phyloP scores from a whole-genome alignment of 2,797 vertebrate genomes.

The Pampus argenteus region DNA sequence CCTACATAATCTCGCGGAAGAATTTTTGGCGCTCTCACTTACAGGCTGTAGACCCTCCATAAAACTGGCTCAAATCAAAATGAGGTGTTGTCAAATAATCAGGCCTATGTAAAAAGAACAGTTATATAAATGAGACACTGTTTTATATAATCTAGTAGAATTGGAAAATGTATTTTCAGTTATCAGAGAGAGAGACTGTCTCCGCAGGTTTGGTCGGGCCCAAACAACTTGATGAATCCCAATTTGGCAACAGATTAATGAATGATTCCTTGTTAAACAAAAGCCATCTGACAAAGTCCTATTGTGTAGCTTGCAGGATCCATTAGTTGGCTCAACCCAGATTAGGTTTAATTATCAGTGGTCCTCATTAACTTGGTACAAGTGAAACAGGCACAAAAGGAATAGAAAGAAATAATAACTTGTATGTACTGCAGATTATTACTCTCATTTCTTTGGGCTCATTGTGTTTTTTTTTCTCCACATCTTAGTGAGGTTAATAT shows the following conservation, averaged over 20 bases:
- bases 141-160: constrained; percentile 18
- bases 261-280: constrained; percentile 56
- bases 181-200: constrained; percentile 13
- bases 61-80: constrained; percentile 16
- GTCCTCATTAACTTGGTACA: constrained; percentile 44
- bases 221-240: constrained; percentile 49
- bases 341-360: constrained; percentile 22
- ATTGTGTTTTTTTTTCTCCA: neutral
- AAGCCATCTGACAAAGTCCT: constrained; percentile 44
- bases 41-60: no score
- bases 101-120: neutral
- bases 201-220: constrained; percentile 27
- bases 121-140: neutral
- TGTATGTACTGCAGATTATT: neutral
- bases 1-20: constrained; percentile 3
- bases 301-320: constrained; percentile 36
- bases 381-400: constrained; percentile 46
- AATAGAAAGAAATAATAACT: constrained; percentile 11
- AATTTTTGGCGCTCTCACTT: constrained; percentile 2
- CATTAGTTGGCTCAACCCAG: constrained; percentile 33
- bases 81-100: neutral
- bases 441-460: neutral
- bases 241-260: constrained; percentile 44
- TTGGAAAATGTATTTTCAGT: constrained; percentile 20
- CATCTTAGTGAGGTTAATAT: constrained; percentile 17